Conservation (phyloP, 1,140 invertebrate species). For the Agrilus planipennis region DNA sequence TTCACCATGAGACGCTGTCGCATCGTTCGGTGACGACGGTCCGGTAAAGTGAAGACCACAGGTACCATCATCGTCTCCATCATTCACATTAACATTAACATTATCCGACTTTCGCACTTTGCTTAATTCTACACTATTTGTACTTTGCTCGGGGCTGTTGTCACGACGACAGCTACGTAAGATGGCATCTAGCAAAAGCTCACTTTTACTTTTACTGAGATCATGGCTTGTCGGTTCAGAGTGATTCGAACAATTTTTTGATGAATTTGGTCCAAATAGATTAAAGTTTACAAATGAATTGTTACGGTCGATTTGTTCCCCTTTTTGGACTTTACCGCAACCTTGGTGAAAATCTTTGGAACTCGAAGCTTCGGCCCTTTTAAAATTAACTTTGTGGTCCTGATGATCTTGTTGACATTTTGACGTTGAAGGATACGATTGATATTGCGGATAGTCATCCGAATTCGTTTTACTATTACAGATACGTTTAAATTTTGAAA, state of each 20-base stretch:
- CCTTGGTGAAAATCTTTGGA: too few relatives aligned
- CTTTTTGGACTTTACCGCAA: too few relatives aligned
- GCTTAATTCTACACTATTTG: slow-evolving; percentile 2
- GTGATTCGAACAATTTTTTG: slow-evolving; percentile 1
- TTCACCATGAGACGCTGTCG: slow-evolving; percentile 21
- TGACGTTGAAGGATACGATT: slow-evolving; percentile 13
- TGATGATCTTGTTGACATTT: slow-evolving; percentile 7
- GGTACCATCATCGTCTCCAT: slow-evolving; percentile 10
- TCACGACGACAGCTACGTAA: slow-evolving; percentile 28
- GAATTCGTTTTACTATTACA: slow-evolving; percentile 16
- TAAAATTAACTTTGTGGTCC: slow-evolving; percentile 11
- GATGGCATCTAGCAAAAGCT: slow-evolving; percentile 41
- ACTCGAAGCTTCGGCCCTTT: neutral
- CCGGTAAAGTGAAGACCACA: slow-evolving; percentile 14
- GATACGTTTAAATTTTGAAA: slow-evolving; percentile 19
- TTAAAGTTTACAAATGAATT: too few relatives aligned
- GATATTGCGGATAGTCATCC: neutral
- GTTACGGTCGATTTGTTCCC: too few relatives aligned
- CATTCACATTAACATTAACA: neutral
- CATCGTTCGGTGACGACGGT: neutral
- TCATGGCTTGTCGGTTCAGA: slow-evolving; percentile 13
- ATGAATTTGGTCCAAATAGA: too few relatives aligned
- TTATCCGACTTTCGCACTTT: neutral
- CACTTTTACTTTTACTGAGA: slow-evolving; percentile 32
- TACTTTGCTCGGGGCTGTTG: slow-evolving; percentile 1